phyloP scores from a whole-genome alignment of 1,140 invertebrate species.

The Diorhabda carinulata region DNA sequence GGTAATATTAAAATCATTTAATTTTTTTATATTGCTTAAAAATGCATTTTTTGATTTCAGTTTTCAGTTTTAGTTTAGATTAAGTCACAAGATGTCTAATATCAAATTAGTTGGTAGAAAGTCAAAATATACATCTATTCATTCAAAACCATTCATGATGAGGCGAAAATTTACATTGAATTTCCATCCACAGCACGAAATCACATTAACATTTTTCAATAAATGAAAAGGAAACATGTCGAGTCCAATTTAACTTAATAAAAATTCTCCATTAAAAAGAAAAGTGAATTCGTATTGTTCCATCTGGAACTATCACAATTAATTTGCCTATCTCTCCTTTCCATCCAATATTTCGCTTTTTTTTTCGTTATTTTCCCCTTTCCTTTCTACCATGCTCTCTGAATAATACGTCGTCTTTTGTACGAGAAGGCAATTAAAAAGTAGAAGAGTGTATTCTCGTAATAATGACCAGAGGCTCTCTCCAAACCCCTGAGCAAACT shows the following conservation, averaged over 20 bases:
- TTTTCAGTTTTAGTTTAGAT: too few relatives aligned
- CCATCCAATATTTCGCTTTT: not conserved
- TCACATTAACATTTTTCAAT: too few relatives aligned
- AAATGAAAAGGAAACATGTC: too few relatives aligned
- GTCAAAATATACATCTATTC: too few relatives aligned
- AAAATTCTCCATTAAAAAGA: not conserved
- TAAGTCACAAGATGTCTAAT: too few relatives aligned
- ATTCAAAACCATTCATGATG: too few relatives aligned
- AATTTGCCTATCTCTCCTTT: not conserved
- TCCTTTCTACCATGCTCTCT: not conserved
- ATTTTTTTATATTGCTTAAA: too few relatives aligned
- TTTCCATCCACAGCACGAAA: too few relatives aligned
- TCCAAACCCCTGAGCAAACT: not conserved
- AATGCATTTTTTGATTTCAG: too few relatives aligned
- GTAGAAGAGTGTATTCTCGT: conserved; percentile 1
- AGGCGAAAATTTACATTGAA: too few relatives aligned
- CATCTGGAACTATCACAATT: not conserved
- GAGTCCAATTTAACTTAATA: not conserved
- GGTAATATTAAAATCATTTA: too few relatives aligned
- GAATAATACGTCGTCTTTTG: not conserved
- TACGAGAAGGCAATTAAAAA: conserved; percentile 1
- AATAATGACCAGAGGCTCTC: not conserved
- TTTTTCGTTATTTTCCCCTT: not conserved
- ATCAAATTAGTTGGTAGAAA: too few relatives aligned
- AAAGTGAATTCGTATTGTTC: not conserved